phyloP scores from a whole-genome alignment of 2,888 invertebrate genomes.

The Lycocerus yunnanus region DNA sequence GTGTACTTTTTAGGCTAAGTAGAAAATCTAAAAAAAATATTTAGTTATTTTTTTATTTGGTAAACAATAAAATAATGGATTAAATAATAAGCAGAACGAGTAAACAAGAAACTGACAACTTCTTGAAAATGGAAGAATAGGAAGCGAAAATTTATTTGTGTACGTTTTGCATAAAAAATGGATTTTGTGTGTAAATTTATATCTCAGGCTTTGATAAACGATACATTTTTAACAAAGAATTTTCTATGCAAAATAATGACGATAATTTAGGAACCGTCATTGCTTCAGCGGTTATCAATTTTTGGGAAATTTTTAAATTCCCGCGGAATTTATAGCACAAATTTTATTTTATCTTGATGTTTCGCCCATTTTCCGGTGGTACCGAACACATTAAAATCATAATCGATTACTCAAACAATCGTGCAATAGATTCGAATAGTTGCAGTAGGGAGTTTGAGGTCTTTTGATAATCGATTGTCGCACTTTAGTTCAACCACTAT shows the following conservation, averaged over 20 bases:
- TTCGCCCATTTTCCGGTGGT: neutral
- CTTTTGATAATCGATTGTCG: neutral
- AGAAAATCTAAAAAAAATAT: neutral
- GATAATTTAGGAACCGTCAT: neutral
- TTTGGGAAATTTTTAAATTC: neutral
- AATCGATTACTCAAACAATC: neutral
- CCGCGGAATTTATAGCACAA: neutral
- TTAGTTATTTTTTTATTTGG: neutral
- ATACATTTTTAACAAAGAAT: neutral
- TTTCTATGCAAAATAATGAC: neutral
- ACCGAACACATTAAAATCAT: neutral
- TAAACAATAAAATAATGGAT: neutral
- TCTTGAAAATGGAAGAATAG: neutral
- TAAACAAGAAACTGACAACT: neutral
- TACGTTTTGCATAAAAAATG: neutral
- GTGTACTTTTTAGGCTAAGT: neutral
- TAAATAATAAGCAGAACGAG: neutral
- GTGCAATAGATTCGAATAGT: neutral
- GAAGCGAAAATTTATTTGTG: neutral
- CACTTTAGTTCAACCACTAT: neutral
- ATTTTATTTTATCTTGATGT: neutral
- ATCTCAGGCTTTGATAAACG: neutral
- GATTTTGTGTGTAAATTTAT: neutral
- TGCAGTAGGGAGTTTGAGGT: neutral
- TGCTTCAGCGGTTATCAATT: neutral